phyloP scores from a whole-genome alignment of 2,888 invertebrate species.

The Diploptera punctata region DNA sequence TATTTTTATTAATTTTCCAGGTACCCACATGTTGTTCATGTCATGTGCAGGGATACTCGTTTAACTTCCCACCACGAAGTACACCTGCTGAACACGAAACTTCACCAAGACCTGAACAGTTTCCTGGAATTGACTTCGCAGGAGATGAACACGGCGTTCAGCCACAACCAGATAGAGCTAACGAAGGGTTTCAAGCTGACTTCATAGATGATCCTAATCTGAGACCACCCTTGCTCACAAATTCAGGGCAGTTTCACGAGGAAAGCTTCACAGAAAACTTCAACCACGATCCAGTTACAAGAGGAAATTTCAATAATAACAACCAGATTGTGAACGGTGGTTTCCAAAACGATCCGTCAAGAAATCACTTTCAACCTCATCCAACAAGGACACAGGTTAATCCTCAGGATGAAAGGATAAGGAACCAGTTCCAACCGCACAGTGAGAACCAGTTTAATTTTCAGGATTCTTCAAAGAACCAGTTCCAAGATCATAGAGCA shows the following conservation, averaged over 20 bases:
- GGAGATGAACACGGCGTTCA: constrained; percentile 46
- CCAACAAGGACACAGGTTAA: background rate
- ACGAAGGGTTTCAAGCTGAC: background rate
- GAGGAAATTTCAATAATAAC: background rate
- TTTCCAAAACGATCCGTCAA: background rate
- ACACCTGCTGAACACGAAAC: constrained; percentile 55
- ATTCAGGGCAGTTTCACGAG: background rate
- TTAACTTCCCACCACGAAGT: constrained; percentile 65
- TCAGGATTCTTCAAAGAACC: background rate
- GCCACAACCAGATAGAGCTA: constrained; percentile 45
- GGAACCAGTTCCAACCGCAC: background rate
- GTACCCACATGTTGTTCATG: constrained; percentile 84
- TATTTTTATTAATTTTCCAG: too few relatives aligned
- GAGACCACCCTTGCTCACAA: background rate
- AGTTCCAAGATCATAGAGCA: background rate
- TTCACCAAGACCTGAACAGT: constrained; percentile 61
- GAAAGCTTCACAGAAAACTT: background rate
- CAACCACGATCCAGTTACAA: background rate
- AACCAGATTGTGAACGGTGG: background rate
- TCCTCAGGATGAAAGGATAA: background rate
- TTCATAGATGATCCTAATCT: constrained; percentile 11
- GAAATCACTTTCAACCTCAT: background rate
- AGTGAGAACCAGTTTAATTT: background rate
- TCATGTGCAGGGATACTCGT: constrained; percentile 78
- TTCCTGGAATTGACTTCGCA: constrained; percentile 62